Evolutionary conservation across 2,888 invertebrate species (phyloP).

Genomic region (Mesorhabditis spiculigera): DNA sequence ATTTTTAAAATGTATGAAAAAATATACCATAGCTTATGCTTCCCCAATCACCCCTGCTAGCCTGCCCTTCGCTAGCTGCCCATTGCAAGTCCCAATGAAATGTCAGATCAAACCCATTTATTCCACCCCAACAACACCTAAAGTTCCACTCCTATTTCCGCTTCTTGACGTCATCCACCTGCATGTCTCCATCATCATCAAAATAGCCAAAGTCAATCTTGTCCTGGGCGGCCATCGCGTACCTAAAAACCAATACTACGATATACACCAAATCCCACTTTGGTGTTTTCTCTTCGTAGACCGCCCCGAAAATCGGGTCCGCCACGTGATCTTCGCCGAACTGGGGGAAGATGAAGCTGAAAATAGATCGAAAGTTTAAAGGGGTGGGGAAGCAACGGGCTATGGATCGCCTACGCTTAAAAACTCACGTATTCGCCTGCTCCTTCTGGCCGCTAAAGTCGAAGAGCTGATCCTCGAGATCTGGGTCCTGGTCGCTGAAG

Average conservation of each 20-base stretch:
- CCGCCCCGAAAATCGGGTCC: background rate
- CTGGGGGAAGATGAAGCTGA: background rate
- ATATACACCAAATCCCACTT: background rate
- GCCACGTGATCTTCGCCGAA: background rate
- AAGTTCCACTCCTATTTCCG: no score
- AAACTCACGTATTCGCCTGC: slow-evolving; percentile 1
- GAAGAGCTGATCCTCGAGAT: background rate
- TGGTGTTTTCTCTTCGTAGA: slow-evolving; percentile 1
- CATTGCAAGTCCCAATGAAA: no score
- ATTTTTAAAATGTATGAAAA: no score
- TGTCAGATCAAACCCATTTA: no score
- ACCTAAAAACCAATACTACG: slow-evolving; percentile 2
- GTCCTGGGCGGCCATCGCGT: background rate
- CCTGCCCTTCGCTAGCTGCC: no score
- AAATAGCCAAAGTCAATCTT: background rate
- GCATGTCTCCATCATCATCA: background rate
- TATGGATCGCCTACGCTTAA: no score
- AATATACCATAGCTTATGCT: no score
- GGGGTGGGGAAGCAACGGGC: background rate
- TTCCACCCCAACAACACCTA: no score
- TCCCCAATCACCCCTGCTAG: no score
- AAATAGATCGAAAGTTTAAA: background rate
- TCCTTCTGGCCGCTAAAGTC: slow-evolving; percentile 6
- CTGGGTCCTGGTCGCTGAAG: background rate
- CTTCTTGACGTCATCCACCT: no score